Conservation (phyloP, 2,797 vertebrate genomes). For the Psittacula derbiana region DNA sequence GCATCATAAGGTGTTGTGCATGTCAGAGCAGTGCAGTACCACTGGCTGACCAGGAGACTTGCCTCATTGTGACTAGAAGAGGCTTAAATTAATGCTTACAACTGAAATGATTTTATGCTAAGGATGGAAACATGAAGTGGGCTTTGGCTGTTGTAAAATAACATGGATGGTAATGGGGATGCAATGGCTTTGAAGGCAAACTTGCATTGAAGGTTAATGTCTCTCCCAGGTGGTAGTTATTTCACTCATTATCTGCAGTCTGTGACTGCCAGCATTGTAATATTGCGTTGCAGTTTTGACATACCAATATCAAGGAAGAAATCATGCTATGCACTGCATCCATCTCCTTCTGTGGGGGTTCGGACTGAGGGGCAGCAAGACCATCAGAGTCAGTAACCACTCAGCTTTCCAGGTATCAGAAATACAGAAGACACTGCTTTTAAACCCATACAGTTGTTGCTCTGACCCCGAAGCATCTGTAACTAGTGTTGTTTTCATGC, state of each 20-base stretch:
- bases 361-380: neutral
- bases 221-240: neutral
- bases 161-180: neutral
- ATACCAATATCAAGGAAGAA: neutral
- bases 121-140: fast-evolving
- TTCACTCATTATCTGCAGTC: neutral
- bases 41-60: neutral
- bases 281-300: neutral
- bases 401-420: neutral
- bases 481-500: neutral
- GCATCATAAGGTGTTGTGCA: neutral
- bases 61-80: neutral
- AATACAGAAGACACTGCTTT: neutral
- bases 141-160: neutral
- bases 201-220: neutral
- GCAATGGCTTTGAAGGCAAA: neutral
- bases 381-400: neutral
- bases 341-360: neutral
- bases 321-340: neutral
- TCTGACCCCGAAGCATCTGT: neutral
- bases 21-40: neutral
- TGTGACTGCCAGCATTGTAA: neutral
- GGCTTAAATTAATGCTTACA: neutral
- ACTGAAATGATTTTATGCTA: neutral
- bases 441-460: fast-evolving